Percentiles rank a stretch among this genome's conserved stretches.
These are phyloP conservation scores for Drosophila albomicans DNA, from an alignment of 1,140 invertebrate species.

Conservation along the genomic window DNA sequence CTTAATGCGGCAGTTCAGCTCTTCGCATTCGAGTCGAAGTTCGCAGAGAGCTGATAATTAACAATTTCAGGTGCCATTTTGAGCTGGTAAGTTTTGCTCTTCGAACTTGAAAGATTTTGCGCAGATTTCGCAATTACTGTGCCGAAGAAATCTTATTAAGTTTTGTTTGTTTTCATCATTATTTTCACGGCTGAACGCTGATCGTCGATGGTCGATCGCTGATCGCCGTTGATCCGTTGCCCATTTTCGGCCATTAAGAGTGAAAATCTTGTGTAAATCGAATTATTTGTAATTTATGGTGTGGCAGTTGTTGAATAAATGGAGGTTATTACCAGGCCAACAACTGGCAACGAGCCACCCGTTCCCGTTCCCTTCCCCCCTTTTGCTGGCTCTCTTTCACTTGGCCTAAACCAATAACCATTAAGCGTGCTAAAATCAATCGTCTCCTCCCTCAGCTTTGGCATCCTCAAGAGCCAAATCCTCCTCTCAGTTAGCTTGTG, in stretches of 20 bases:
- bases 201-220: background rate
- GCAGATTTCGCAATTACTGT: conserved; percentile 57
- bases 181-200: conserved; percentile 73
- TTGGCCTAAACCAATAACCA: conserved; percentile 79
- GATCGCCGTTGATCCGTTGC: conserved; percentile 48
- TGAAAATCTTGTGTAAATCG: conserved; percentile 84
- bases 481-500: conserved; percentile 60
- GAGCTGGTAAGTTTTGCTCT: conserved; percentile 2
- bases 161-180: conserved; percentile 83
- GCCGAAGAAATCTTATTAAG: conserved; percentile 75
- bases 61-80: conserved; percentile 51
- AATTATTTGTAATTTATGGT: conserved; percentile 84
- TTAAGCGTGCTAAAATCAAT: conserved; percentile 82
- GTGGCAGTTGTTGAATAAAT: conserved; percentile 76
- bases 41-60: conserved; percentile 44
- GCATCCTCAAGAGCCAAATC: conserved; percentile 12
- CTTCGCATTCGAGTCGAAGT: background rate
- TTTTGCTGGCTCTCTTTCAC: conserved; percentile 8
- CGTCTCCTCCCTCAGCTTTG: conserved; percentile 38
- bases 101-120: conserved; percentile 7
- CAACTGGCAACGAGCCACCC: conserved; percentile 51
- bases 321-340: conserved; percentile 74
- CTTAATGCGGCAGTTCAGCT: conserved; percentile 61
- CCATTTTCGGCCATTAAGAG: conserved; percentile 82
- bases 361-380: background rate